Base-by-base conservation (phyloP, 2,113 vertebrate species). In the Macrotis lagotis region DNA sequence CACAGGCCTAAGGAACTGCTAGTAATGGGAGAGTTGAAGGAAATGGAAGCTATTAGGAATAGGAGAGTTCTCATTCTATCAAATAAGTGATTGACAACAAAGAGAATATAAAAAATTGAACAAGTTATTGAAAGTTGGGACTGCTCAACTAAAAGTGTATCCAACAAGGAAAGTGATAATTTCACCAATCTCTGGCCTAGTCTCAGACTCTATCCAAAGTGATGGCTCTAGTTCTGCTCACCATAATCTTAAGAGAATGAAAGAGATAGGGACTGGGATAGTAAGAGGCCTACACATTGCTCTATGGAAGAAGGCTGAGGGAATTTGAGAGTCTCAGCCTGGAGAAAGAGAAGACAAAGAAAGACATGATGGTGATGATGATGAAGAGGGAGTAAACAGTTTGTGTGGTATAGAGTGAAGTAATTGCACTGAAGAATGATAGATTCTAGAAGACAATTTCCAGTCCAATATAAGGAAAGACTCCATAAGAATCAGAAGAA, bases 71-170 rank as follows among this genome's bases (percentile, higher is more conserved):
- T 5, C 31, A 37, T 66, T 94, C 49, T 93, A 94, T 91, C 90
- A 92, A 55, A 51, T 50, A 88, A 93, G 3, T 92, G 90, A 92
- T 74, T 44, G 37, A n/a, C 66, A n/a, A 74, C n/a, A 74, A 55
- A n/a, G 7, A 74, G 37, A 14, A 22, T 37, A 16, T 5, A n/a
- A 66, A 66, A 31, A 37, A 74, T 74, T 74, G 31, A 74, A n/a
- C 31, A n/a, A n/a, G 66, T 11, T n/a, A n/a, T 22, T 74, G 66
- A 74, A n/a, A n/a, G 44, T 6, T 16, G 16, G 37, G 37, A 37
- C 37, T 74, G 66, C 16, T n/a, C 7, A 16, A 74, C 66, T 74
- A n/a, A 74, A n/a, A n/a, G 14, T n/a, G 14, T 74, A n/a, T n/a
- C 5, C n/a, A 74, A 74, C 16, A 74, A n/a, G 66, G 14, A n/a